Evolutionary conservation across 2,888 invertebrate genomes (phyloP), one percentile per base, ranked within the genome.

Genomic region (Antitype chi): DNA sequence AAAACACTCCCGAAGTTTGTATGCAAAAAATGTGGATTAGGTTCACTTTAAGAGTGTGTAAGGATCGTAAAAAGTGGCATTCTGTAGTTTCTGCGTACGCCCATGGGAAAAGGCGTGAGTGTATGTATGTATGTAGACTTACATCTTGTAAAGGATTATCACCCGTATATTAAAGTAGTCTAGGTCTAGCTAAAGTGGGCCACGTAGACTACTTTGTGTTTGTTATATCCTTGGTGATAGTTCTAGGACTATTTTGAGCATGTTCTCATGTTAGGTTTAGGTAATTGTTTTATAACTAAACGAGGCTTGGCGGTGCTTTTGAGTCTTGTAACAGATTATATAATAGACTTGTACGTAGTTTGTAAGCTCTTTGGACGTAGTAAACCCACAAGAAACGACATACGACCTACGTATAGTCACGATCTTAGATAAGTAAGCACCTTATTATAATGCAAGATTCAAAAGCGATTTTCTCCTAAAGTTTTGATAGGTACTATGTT

Each of bases 251-350:
- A 47, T 57, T 80, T 52, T 25, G 25, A 57, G 25, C 25, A 4
- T 25, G 53, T 47, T 60, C 47, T 25, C 38, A 13, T 49, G 53
- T 73, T n/a, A 6, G n/a, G 17, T 43, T 57, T n/a, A 53, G 28
- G 64, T 55, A 60, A 81, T 78, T 81, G 64, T 49, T 78, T 75
- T 49, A 66, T n/a, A 55, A 75, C 47, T 55, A 75, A 81, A 81
- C 28, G 13, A 66, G 53, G 0, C 64, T 43, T 32, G 15, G 57
- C 28, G 53, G 63, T 74, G 49, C 25, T 47, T 28, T 52, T 52
- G 47, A 53, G 71, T 53, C 23, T 53, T 23, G 43, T 60, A 25
- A 32, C n/a, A 52, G 13, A 32, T 64, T 52, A 80, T 28, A 3
- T 80, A 38, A 23, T 55, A 47, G 15, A 20, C 64, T 73, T 80